Percentiles rank a stretch among this genome's conserved stretches.
phyloP scores from a whole-genome alignment of 2,888 invertebrate genomes.

The Saturnia japonica region DNA sequence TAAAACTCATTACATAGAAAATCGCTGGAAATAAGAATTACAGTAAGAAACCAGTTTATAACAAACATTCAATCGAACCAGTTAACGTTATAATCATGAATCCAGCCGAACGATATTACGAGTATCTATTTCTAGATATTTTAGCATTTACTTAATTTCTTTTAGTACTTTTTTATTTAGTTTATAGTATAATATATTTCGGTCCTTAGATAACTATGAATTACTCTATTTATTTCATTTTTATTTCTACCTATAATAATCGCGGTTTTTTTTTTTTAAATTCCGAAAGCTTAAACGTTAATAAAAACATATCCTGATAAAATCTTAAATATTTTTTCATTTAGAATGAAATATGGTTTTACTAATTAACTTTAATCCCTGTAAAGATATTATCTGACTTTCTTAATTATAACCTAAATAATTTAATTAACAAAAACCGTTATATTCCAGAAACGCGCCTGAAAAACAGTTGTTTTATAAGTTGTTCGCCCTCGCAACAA shows the following conservation, averaged over 20 bases:
- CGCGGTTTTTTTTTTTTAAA: not conserved
- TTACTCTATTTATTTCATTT: too few species aligned
- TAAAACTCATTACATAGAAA: too few species aligned
- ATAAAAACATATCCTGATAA: not conserved
- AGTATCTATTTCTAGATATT: not conserved
- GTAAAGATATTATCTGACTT: not conserved
- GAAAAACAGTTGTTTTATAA: constrained; percentile 18
- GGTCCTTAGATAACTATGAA: too few species aligned
- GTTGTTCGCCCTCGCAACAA: constrained; percentile 1
- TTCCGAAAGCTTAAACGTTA: not conserved
- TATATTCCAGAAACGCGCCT: constrained; percentile 15
- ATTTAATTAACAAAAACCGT: not conserved
- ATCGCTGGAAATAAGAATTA: not conserved
- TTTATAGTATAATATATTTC: too few species aligned
- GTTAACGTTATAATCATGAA: not conserved
- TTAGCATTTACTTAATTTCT: not conserved
- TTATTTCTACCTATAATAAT: too few species aligned
- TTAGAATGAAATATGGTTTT: not conserved
- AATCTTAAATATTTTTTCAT: not conserved
- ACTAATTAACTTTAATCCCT: constrained; percentile 1
- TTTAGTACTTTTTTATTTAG: not conserved
- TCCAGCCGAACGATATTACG: not conserved
- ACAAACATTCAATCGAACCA: not conserved
- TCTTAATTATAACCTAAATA: not conserved
- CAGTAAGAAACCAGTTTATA: not conserved